A percentile compares a stretch with the other conserved stretches of the same genome.
Evolutionary conservation across 1,140 invertebrate species (phyloP).

Genomic region (Carcinoscorpius rotundicauda): DNA sequence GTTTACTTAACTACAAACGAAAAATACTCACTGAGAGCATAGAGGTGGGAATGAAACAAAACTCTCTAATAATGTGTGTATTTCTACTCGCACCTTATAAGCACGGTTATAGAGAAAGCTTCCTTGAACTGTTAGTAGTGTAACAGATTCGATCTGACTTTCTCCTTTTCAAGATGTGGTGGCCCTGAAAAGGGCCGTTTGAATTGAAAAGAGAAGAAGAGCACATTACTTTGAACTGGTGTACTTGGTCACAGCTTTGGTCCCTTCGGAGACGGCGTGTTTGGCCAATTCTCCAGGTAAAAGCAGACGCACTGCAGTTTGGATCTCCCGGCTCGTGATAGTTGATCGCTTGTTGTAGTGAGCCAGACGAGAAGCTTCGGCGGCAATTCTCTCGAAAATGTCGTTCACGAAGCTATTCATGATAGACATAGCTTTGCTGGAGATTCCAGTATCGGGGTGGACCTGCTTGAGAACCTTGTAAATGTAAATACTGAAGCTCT

Average conservation of each 20-base stretch:
- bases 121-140: too few species aligned
- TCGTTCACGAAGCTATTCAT: slow-evolving; percentile 40
- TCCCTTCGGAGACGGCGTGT: slow-evolving; percentile 39
- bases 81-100: too few species aligned
- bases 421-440: slow-evolving; percentile 39
- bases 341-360: slow-evolving; percentile 31
- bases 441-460: slow-evolving; percentile 36
- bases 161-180: too few species aligned
- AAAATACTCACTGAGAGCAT: too few species aligned
- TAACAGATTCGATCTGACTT: too few species aligned
- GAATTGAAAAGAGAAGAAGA: too few species aligned
- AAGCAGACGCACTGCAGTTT: slow-evolving; percentile 34
- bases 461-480: slow-evolving; percentile 33
- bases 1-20: too few species aligned
- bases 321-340: slow-evolving; percentile 34
- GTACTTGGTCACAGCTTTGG: slow-evolving; percentile 39
- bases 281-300: slow-evolving; percentile 35
- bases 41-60: too few species aligned
- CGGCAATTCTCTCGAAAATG: slow-evolving; percentile 34
- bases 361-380: slow-evolving; percentile 29
- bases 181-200: too few species aligned
- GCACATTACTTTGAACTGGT: slow-evolving; percentile 24
- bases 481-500: slow-evolving; percentile 23
- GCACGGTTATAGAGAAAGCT: too few species aligned
- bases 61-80: too few species aligned